Evolutionary conservation across 2,113 vertebrate species (phyloP).

Genomic region (Microtus richardsoni): DNA sequence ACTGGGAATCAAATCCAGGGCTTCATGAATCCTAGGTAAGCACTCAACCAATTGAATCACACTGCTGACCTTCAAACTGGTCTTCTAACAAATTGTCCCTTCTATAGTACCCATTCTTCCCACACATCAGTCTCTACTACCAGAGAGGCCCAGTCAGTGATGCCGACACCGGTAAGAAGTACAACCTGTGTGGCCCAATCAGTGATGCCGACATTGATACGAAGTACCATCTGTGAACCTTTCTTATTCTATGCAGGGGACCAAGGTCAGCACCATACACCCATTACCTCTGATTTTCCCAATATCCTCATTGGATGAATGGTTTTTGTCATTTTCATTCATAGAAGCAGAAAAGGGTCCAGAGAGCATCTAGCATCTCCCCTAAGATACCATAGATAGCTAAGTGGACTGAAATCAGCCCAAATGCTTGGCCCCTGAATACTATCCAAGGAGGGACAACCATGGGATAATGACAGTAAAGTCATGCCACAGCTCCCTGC

Average conservation of each 20-base stretch:
- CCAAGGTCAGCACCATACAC: not conserved
- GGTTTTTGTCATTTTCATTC: conserved; percentile 9
- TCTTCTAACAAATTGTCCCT: not conserved
- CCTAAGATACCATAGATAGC: not conserved
- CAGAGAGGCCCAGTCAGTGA: not conserved
- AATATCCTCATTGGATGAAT: not conserved
- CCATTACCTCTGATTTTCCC: not conserved
- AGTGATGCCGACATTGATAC: not conserved
- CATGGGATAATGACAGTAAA: not conserved
- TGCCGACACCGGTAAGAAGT: not conserved
- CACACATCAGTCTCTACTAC: not conserved
- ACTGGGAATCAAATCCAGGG: not conserved
- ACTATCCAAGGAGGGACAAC: not conserved
- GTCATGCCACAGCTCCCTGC: no score
- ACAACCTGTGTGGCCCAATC: not conserved
- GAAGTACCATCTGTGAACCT: not conserved
- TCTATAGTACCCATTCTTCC: not conserved
- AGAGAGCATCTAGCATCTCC: not conserved
- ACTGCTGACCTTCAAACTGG: not conserved
- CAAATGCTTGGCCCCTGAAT: not conserved
- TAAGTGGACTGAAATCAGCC: not conserved
- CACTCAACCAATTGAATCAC: not conserved
- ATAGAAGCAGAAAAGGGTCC: not conserved
- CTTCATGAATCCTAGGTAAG: not conserved
- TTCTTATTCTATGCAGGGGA: not conserved